Evolutionary conservation across 2,113 vertebrate species (phyloP), one percentile per base, ranked within the genome.

Genomic region (Pampusana beccarii): DNA sequence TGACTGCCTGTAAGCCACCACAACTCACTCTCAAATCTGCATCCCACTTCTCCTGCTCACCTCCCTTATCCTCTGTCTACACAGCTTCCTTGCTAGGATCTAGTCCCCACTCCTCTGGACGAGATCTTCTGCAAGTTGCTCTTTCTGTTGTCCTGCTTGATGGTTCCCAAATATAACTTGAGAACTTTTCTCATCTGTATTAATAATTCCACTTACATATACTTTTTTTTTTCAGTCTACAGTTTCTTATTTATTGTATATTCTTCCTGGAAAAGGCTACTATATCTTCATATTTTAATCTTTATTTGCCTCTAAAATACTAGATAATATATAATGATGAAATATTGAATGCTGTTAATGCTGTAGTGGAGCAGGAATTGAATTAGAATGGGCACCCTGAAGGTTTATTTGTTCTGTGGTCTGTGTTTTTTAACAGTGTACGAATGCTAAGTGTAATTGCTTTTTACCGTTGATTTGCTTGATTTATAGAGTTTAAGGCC

Each of bases 401-500:
- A 92, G 66, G 58, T 96, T 94, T 95, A 94, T 94, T 92, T 86
- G 64, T 88, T 82, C n/a, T 72, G 21, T 48, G 38, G 25, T 78
- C 60, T 90, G n/a, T 93, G 77, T 80, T 93, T 90, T 89, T 86
- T 91, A 88, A 70, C 73, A 67, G 51, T 91, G 44, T 26, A 79
- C 79, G 96, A 95, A 93, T 94, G 66, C 16, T 92, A 94, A 92
- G 38, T 91, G 86, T 80, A 92, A 96, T 86, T 92, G 72, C 72
- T 83, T 96, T 92, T 91, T 93, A 78, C 26, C 61, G 91, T 86
- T 84, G 88, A 78, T 94, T 94, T 92, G 34, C 57, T 94, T 92
- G 80, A 93, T 93, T 92, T 95, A 86, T 90, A 64, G 88, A 84
- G 42, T 93, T 95, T 93, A 84, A 82, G 80, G 53, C 86, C 64